phyloP scores from a whole-genome alignment of 2,888 invertebrate genomes.

The Creontiades dilutus region DNA sequence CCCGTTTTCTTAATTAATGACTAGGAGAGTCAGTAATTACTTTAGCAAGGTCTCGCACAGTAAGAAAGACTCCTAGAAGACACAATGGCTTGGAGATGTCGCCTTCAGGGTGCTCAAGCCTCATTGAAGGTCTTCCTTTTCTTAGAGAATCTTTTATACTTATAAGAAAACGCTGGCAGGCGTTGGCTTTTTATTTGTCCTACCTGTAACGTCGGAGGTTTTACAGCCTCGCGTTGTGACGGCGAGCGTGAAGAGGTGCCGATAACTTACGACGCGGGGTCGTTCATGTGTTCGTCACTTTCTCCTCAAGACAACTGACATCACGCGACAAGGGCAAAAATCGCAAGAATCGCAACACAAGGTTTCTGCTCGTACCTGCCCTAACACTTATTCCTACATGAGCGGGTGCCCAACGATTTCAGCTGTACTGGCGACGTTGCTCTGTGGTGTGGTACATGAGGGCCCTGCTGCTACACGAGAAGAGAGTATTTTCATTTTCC shows the following conservation, averaged over 20 bases:
- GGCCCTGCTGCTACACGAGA: too few relatives aligned
- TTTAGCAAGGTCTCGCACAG: not conserved
- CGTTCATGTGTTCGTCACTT: too few relatives aligned
- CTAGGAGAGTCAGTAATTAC: constrained; percentile 54
- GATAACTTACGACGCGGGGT: too few relatives aligned
- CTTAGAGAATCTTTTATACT: constrained; percentile 29
- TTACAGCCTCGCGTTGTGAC: not conserved
- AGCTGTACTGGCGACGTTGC: too few relatives aligned
- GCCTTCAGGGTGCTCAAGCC: constrained; percentile 50
- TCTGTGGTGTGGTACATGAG: too few relatives aligned
- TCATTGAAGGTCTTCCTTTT: constrained; percentile 21
- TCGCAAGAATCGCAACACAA: too few relatives aligned
- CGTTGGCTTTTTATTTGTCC: not conserved
- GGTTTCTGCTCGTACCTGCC: too few relatives aligned
- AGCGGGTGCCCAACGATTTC: too few relatives aligned
- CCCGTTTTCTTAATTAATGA: constrained; percentile 59
- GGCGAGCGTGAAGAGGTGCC: not conserved
- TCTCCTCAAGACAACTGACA: too few relatives aligned
- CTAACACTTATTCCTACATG: too few relatives aligned
- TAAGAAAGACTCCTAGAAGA: constrained; percentile 33
- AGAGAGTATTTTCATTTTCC: too few relatives aligned
- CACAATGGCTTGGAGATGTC: constrained; percentile 55
- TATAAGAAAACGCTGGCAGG: constrained; percentile 11
- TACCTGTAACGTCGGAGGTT: not conserved
- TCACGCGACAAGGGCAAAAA: too few relatives aligned